phyloP scores from a whole-genome alignment of 1,140 invertebrate genomes.

The Tetraneura akinire region DNA sequence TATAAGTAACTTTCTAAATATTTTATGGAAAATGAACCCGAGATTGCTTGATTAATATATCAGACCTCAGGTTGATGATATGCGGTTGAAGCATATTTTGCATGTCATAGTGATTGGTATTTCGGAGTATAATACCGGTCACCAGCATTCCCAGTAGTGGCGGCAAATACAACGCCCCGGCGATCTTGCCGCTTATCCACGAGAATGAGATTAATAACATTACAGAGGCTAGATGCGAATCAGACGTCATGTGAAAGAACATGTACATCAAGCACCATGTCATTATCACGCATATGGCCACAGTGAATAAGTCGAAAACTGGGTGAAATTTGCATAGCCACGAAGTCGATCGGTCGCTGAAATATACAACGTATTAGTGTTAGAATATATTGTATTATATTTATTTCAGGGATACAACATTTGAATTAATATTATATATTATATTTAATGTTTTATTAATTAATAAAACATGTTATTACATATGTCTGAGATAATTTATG shows the following conservation, averaged over 20 bases:
- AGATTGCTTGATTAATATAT: no score
- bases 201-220: slow-evolving; percentile 60
- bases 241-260: slow-evolving; percentile 72
- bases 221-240: slow-evolving; percentile 76
- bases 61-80: slow-evolving; percentile 53
- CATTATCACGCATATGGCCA: slow-evolving; percentile 12
- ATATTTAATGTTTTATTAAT: no score
- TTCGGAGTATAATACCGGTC: slow-evolving; percentile 53
- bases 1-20: no score
- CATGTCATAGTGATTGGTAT: slow-evolving; percentile 52
- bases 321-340: slow-evolving; percentile 9
- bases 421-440: no score
- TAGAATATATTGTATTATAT: no score
- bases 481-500: no score
- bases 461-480: no score
- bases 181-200: slow-evolving; percentile 49
- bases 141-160: slow-evolving; percentile 56
- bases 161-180: slow-evolving; percentile 50
- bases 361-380: background rate
- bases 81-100: slow-evolving; percentile 52
- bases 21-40: no score
- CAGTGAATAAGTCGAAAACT: background rate
- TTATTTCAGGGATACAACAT: no score
- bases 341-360: background rate
- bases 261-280: slow-evolving; percentile 61